Evolutionary conservation across 2,113 vertebrate species (phyloP).

Genomic region (Lasiurus borealis): DNA sequence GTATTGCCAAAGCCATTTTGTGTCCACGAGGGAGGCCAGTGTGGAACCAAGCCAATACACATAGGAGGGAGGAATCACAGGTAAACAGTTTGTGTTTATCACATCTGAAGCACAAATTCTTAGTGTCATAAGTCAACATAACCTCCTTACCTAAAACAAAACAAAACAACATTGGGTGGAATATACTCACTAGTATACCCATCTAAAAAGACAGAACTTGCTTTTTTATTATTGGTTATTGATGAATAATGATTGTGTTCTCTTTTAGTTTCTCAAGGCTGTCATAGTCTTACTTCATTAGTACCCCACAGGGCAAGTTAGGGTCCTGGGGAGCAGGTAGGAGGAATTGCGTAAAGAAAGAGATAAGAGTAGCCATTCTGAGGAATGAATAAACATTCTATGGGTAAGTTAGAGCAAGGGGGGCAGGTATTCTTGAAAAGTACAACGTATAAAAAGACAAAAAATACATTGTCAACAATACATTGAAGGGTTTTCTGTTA

Average conservation of each 20-base stretch:
- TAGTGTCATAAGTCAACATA: neutral
- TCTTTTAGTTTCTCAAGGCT: neutral
- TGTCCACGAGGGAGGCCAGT: neutral
- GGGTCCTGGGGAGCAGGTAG: neutral
- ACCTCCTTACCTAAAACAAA: neutral
- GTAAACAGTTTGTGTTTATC: neutral
- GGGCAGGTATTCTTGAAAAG: neutral
- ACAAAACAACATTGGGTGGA: neutral
- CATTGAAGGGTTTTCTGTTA: neutral
- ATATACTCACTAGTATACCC: neutral
- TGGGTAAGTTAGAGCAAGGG: neutral
- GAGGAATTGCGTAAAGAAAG: neutral
- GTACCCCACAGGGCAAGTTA: neutral
- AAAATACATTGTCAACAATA: neutral
- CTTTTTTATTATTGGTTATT: neutral
- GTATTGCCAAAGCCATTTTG: neutral
- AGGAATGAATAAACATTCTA: neutral
- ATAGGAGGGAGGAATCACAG: neutral
- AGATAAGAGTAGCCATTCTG: neutral
- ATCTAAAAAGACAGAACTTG: neutral
- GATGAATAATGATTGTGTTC: neutral
- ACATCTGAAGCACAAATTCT: neutral
- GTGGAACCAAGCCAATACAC: neutral
- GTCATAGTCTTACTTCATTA: neutral
- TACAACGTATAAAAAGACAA: neutral